Evolutionary conservation across 2,797 vertebrate genomes (phyloP).

Genomic region (Notoglanidium macrostoma): DNA sequence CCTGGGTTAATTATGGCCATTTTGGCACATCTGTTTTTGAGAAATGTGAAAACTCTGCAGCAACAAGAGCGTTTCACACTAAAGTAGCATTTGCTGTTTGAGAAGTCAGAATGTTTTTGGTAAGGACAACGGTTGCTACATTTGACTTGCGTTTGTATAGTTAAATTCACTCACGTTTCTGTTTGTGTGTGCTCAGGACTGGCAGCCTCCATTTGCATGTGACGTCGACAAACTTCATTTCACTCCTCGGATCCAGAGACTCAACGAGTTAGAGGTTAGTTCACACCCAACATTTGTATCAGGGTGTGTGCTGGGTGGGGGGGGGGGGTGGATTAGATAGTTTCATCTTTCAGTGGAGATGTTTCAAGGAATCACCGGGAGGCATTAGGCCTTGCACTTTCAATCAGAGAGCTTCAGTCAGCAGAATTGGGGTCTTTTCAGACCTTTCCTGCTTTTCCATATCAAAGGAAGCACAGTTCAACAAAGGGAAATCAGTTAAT

Average conservation of each 20-base stretch:
- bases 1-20: constrained; percentile 3
- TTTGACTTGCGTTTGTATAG: constrained; percentile 31
- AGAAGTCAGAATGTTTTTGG: not conserved
- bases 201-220: constrained; percentile 97
- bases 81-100: not conserved
- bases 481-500: constrained; percentile 40
- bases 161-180: constrained; percentile 26
- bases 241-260: constrained; percentile 95
- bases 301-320: not conserved
- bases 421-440: constrained; percentile 46
- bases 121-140: not conserved
- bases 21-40: not conserved
- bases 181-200: constrained; percentile 76
- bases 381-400: constrained; percentile 21
- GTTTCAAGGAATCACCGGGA: not conserved
- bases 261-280: constrained; percentile 95
- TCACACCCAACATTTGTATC: constrained; percentile 25
- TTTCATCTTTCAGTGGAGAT: not conserved
- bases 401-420: constrained; percentile 27
- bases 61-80: not conserved
- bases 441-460: not conserved
- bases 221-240: constrained; percentile 97
- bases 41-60: constrained; percentile 6
- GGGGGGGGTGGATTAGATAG: not conserved
- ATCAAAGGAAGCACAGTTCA: not conserved